Evolutionary conservation across 2,797 vertebrate species (phyloP), one percentile per base, ranked within the genome.

Genomic region (Falco rusticolus): DNA sequence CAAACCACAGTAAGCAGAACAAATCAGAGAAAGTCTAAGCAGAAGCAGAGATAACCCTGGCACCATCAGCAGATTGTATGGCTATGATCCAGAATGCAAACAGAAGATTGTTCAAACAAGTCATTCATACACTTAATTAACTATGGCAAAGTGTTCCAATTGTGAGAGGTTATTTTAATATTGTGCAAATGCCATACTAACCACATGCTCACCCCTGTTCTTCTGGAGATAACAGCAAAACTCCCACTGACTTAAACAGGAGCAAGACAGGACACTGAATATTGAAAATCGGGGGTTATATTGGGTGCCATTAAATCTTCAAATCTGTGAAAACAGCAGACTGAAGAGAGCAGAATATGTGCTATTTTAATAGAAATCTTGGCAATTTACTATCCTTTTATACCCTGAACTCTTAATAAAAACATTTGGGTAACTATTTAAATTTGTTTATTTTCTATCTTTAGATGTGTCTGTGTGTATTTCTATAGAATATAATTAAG

Each of bases 141-240:
- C 92, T 93, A 76, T 91, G 95, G 92, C 93, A 95, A 94, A 95
- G 43, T 85, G 71, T 92, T 97, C 61, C 95, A 89, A 51, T 96
- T 93, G 77, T 91, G 93, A 88, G 87, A 79, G 95, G 95, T 96
- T 97, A 97, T 97, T 97, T 95, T 96, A 92, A 96, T 95, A 91
- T 90, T 94, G 90, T 92, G 84, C 71, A 94, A 91, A 87, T 93
- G 94, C 82, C 81, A 83, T 51, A 83, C 90, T 95, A 95, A 92
- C 89, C 68, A 72, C 92, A 68, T 83, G 84, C 79, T 95, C 78
- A 64, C 65, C 90, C 75, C 61, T 94, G 90, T 87, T 93, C 89
- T 90, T 90, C 93, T 87, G 84, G 56, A 95, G 86, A 94, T 89
- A 94, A 94, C 80, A 92, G 88, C 60, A 93, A 54, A 93, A 91